phyloP scores from a whole-genome alignment of 2,113 vertebrate genomes.

The Bothrops jararaca region DNA sequence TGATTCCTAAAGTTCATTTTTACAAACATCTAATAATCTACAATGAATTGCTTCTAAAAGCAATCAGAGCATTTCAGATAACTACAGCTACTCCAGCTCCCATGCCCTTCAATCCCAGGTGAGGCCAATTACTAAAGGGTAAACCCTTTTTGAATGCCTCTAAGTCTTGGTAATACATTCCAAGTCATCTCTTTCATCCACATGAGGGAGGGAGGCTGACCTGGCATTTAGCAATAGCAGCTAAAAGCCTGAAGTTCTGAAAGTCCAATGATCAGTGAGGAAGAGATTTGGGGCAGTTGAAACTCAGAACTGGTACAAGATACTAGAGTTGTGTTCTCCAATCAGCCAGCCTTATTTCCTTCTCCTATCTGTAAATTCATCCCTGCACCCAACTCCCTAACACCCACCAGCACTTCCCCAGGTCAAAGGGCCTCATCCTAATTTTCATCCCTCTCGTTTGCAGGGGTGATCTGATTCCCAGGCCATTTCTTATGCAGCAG shows the following conservation, averaged over 20 bases:
- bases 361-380: neutral
- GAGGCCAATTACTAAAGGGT: too few relatives aligned
- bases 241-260: neutral
- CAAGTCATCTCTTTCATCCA: neutral
- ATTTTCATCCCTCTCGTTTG: neutral
- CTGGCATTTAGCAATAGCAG: neutral
- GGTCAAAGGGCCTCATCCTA: neutral
- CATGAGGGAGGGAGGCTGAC: neutral
- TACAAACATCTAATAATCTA: neutral
- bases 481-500: neutral
- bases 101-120: too few relatives aligned
- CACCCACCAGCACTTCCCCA: neutral
- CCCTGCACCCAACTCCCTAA: neutral
- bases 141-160: neutral
- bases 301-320: neutral
- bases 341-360: neutral
- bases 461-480: neutral
- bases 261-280: neutral
- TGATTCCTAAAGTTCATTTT: neutral
- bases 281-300: neutral
- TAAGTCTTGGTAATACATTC: neutral
- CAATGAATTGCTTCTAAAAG: too few relatives aligned
- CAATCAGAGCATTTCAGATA: too few relatives aligned
- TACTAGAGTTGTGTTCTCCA: neutral
- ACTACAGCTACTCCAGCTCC: too few relatives aligned